Conservation (phyloP, 2,113 vertebrate species). For the Atrichornis clamosus region DNA sequence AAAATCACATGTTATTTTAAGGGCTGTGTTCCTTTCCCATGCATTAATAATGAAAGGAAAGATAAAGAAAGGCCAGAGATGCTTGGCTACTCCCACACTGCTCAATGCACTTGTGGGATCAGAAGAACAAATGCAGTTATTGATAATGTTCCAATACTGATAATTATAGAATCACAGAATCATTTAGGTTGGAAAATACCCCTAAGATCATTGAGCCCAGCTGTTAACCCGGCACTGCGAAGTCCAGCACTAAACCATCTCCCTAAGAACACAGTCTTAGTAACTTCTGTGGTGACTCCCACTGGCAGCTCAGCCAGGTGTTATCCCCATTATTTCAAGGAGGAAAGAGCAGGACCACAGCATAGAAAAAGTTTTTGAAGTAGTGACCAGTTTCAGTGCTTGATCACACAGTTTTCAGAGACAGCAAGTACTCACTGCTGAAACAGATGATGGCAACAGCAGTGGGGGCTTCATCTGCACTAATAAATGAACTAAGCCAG, state of each 20-base stretch:
- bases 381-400: not conserved
- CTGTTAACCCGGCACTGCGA: not conserved
- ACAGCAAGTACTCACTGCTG: not conserved
- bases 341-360: not conserved
- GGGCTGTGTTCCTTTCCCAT: not conserved
- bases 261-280: not conserved
- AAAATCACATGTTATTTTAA: not conserved
- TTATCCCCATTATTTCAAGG: rapidly evolving
- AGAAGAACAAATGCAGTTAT: not conserved
- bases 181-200: not conserved
- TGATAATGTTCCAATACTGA: not conserved
- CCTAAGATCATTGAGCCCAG: not conserved
- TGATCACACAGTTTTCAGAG: not conserved
- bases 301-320: not conserved
- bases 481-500: not conserved
- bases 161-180: not conserved
- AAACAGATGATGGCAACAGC: not conserved
- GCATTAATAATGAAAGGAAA: not conserved
- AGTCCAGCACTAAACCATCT: not conserved
- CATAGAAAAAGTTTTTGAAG: not conserved
- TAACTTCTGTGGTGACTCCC: not conserved
- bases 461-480: not conserved
- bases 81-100: not conserved
- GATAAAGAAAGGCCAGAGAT: not conserved
- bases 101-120: not conserved